Evolutionary conservation across 2,113 vertebrate species (phyloP).

Genomic region (Pelmatolapia mariae): DNA sequence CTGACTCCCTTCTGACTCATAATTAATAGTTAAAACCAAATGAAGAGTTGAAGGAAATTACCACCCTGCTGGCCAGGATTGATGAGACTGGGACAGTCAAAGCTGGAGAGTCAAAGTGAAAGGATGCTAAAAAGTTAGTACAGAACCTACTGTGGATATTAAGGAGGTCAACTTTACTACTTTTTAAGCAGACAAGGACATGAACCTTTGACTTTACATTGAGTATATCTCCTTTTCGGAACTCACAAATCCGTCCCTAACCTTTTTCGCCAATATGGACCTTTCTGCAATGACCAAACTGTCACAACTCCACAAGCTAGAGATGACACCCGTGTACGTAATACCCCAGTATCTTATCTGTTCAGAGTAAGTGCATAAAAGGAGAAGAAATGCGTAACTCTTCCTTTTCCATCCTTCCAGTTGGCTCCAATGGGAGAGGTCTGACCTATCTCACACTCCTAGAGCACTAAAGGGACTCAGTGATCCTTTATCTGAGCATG

Average conservation of each 20-base stretch:
- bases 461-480: conserved; percentile 8
- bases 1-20: background rate
- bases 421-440: conserved; percentile 19
- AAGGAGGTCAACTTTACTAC: background rate
- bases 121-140: background rate
- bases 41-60: background rate
- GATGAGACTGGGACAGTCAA: background rate
- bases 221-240: background rate
- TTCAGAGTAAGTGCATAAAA: conserved; percentile 9
- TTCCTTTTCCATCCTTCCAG: background rate
- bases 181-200: background rate
- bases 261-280: rapidly evolving
- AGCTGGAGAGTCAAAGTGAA: background rate
- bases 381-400: background rate
- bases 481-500: conserved; percentile 7
- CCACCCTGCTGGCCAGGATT: conserved; percentile 13
- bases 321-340: background rate
- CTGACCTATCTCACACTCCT: conserved; percentile 56
- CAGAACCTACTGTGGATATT: background rate
- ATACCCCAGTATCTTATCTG: background rate
- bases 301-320: background rate
- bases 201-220: background rate
- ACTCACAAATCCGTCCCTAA: background rate
- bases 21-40: background rate
- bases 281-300: background rate